Base-by-base conservation (phyloP, 2,797 vertebrate genomes). In the Catostomus latipinnis region DNA sequence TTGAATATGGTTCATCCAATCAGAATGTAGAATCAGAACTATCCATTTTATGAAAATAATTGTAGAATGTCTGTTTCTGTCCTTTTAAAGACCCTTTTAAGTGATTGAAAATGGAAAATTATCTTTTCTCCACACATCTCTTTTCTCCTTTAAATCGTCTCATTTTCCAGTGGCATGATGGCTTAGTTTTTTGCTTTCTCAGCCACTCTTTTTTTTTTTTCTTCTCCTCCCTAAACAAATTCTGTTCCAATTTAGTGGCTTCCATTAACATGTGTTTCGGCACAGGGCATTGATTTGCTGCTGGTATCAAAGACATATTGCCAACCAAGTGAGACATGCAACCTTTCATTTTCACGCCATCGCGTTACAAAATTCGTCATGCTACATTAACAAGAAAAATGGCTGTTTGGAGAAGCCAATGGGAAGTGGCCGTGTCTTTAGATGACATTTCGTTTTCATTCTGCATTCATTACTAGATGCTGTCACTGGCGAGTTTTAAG, bases 381-480 rank as follows among this genome's bases (percentile, higher is more conserved):
- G 89, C 88, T 91, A 94, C 93, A 95, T 95, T 94, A 95, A 92
- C 87, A 93, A 93, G 93, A 95, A 89, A 93, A 94, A 95, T 93
- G 91, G 90, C 89, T 84, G 76, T 82, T 87, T 85, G 79, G 87
- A 84, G 85, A 91, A 88, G 92, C 92, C 88, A 90, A 90, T 62
- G 86, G 82, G 84, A 82, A 84, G 84, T 78, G 82, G 83, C 60
- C 84, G 85, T 84, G 74, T 88, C 86, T 88, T 82, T 82, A 78
- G 76, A 84, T 83, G 80, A 85, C 84, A 85, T 86, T 88, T 83
- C 74, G 76, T 85, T 88, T 88, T 87, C 82, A 80, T 87, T 86
- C 83, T 74, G 71, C 85, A 81, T 88, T 85, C 86, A 87, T 88
- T 88, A 88, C 85, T 50, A 52, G 16, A 16, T 67, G 43, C 70